Percentiles rank a stretch among this genome's conserved stretches.
phyloP scores from a whole-genome alignment of 2,888 invertebrate genomes.

The Cremastobaeus sp. region DNA sequence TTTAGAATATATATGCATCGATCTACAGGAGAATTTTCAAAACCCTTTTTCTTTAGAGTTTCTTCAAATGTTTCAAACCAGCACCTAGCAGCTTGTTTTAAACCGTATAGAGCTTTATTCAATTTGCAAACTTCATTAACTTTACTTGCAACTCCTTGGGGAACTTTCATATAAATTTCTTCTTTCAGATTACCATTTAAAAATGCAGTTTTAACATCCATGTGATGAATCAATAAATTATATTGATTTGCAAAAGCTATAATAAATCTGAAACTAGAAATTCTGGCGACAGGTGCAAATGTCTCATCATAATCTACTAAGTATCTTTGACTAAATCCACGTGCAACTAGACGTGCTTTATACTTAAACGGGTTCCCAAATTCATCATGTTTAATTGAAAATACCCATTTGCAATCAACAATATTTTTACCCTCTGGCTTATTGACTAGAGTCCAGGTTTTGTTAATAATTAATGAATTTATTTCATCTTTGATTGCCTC shows the following conservation, averaged over 20 bases:
- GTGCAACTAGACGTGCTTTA: background rate
- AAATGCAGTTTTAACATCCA: conserved; percentile 23
- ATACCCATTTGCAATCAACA: too few species aligned
- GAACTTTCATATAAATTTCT: conserved; percentile 6
- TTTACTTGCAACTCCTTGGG: too few species aligned
- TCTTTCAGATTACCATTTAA: conserved; percentile 12
- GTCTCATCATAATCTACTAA: too few species aligned
- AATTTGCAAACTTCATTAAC: too few species aligned
- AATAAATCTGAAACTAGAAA: background rate
- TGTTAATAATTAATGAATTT: background rate
- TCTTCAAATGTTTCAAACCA: too few species aligned
- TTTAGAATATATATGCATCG: too few species aligned
- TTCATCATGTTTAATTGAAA: background rate
- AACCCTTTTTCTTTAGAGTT: too few species aligned
- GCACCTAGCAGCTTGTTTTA: too few species aligned
- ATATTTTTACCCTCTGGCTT: background rate
- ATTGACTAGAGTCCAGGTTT: background rate
- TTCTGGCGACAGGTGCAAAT: too few species aligned
- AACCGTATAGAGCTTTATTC: too few species aligned
- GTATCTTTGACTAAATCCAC: too few species aligned
- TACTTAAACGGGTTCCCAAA: conserved; percentile 28
- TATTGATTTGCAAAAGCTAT: background rate
- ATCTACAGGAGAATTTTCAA: too few species aligned
- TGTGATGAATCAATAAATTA: background rate
- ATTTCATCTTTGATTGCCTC: background rate